Base-by-base conservation (phyloP, 2,797 vertebrate genomes). In the Psittacula echo region DNA sequence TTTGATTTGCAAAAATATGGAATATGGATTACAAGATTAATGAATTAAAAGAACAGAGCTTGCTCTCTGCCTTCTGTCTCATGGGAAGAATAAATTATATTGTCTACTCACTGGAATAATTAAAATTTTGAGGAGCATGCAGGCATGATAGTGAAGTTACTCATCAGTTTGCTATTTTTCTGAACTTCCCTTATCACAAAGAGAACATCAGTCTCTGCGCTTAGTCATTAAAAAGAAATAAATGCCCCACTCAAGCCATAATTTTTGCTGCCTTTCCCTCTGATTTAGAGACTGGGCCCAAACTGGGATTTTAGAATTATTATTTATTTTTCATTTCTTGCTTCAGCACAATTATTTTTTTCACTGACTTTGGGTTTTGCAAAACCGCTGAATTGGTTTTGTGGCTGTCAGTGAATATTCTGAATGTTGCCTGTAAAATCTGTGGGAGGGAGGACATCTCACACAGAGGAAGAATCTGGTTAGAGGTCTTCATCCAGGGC, bases 1-100 rank as follows among this genome's bases (percentile, higher is more conserved):
- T 93, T 44, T 60, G 48, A 91, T 88, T 91, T 92, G 82, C 81
- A 96, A 92, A 94, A 96, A 80, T 54, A 39, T 78, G 62, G 79
- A 91, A 86, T 93, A 81, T 84, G 84, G 54, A 91, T 93, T 89
- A 54, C 53, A 64, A 78, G 66, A 90, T 84, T 75, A 92, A 95
- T 84, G 62, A 87, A 94, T 89, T 91, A 79, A 88, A 92, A 91
- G 76, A 95, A 66, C 53, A 91, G 94, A 75, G 50, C 24, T 80
- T 93, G 29, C 50, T 81, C 30, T 77, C 87, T 78, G 72, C 66
- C 76, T 87, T 87, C n/a, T 78, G 24, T 81, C 85, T 92, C 39
- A 21, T 2, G 30, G 87, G 87, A 91, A 91, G 71, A 75, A 91
- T 66, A 94, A 76, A 92, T 91, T 85, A 56, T 61, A 44, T 87